Base-by-base conservation (phyloP, 2,888 invertebrate species). In the Latrodectus hesperus region DNA sequence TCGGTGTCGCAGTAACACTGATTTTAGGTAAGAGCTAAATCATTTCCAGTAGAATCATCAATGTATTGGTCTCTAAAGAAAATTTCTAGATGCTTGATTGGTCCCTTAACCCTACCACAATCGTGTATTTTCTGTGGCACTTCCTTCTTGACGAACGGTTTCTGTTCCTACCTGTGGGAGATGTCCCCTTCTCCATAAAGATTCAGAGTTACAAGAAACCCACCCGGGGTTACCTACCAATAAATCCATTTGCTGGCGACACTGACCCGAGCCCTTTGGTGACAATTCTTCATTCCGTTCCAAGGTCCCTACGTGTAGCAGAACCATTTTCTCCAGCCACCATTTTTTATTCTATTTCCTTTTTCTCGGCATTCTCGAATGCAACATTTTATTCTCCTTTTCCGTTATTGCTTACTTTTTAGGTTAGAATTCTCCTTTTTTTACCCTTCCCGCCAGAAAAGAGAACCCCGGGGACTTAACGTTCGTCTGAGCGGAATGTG, bases 221-320 rank as follows among this genome's bases (percentile, higher is more conserved):
- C 64, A 75, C 76, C 73, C 14, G 53, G 81, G 11, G 70, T 16
- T 72, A 73, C 84, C 77, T 55, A 67, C 77, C 84, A 67, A 84
- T 84, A 84, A 84, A 84, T 84, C 84, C 84, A 84, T 84, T 84
- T 84, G 78, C 78, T 53, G 78, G 65, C 38, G 84, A 78, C 84
- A 78, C 84, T 77, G 77, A 77, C 84, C 84, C 72, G 11, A 65
- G 78, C 84, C 73, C 84, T 38, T 3, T 51, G 84, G 84, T 78
- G 77, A 84, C 84, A 78, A 84, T 84, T 78, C 84, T 65, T 84
- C 84, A 84, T 73, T 72, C 70, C 67, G 55, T 70, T 83, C 49
- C 76, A 26, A 38, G 49, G 17, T 38, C 16, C 49, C 38, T 14
- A 70, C n/a, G 60, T 60, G n/a, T 60, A 60, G 14, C 60, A 16